Base-by-base conservation (phyloP, 2,888 invertebrate genomes). In the Orthosia cruda region DNA sequence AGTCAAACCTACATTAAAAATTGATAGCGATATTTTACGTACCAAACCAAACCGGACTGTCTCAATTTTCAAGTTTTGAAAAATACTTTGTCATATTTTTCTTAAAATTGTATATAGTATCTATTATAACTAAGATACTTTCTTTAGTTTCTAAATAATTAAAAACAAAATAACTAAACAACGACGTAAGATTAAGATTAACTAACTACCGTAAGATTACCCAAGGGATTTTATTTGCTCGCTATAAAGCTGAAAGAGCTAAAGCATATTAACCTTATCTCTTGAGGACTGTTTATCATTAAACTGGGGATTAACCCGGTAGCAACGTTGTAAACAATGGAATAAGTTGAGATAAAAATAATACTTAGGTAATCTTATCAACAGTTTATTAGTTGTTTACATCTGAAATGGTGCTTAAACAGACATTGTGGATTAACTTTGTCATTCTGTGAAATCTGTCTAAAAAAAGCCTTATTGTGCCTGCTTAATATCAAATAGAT, bases 171-270 rank as follows among this genome's bases (percentile, higher is more conserved):
- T 70, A 57, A 62, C 71, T 75, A 40, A 52, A 59, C 61, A 81
- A 65, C 58, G 55, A 7, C 40, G 26, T 26, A 55, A 69, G 81
- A 82, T 81, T 63, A 81, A 82, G 74, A 82, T 82, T 66, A 81
- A 81, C 71, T 71, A 62, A 76, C 81, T 71, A 82, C 82, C 81
- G 63, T 58, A 62, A 85, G 82, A 85, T 85, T 82, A 81, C 85
- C 67, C 81, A 18, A 18, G 82, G 77, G 81, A 71, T 68, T 81
- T 81, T 81, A 81, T 76, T 68, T 66, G 71, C 65, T 68, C 55
- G 85, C 81, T 81, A 69, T 82, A 85, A 69, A 85, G 47, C 71
- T 77, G 65, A 70, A 85, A 68, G 77, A 82, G 71, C 81, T 18
- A 45, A 58, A 52, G 71, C 65, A 76, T 82, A 76, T 85, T 82